phyloP scores from a whole-genome alignment of 2,888 invertebrate species.

The Zygothrica quintamaculata region DNA sequence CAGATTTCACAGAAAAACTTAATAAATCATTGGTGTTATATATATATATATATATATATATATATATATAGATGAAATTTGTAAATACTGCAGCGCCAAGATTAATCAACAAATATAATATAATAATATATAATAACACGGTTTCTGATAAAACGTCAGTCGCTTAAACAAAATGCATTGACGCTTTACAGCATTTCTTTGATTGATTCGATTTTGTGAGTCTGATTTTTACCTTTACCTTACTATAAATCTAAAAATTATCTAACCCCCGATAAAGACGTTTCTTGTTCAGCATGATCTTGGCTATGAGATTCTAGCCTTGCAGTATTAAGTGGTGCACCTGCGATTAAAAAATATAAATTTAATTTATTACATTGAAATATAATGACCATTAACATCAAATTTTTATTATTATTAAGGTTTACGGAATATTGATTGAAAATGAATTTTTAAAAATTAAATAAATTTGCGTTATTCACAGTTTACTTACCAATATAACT shows the following conservation, averaged over 20 bases:
- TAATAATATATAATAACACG: constrained; percentile 36
- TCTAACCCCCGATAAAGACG: constrained; percentile 53
- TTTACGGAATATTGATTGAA: no score
- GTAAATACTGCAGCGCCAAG: constrained; percentile 7
- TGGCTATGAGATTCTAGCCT: constrained; percentile 88
- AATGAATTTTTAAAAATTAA: no score
- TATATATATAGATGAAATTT: constrained; percentile 14
- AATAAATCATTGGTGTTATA: constrained; percentile 28
- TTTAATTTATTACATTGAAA: neutral
- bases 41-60: constrained; percentile 8
- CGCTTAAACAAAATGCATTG: constrained; percentile 19
- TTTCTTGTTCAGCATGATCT: constrained; percentile 45
- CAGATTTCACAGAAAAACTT: constrained; percentile 20
- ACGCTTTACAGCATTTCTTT: constrained; percentile 30
- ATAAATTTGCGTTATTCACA: neutral
- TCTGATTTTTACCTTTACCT: constrained; percentile 11
- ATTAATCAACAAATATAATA: constrained; percentile 35
- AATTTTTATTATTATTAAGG: no score
- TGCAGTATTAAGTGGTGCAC: constrained; percentile 93
- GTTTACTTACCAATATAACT: constrained; percentile 93
- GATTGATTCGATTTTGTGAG: constrained; percentile 29
- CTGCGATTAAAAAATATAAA: constrained; percentile 85
- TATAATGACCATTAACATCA: no score
- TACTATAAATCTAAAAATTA: constrained; percentile 49
- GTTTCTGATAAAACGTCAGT: constrained; percentile 22